phyloP scores from a whole-genome alignment of 2,888 invertebrate genomes.

The Panzeria rudis region DNA sequence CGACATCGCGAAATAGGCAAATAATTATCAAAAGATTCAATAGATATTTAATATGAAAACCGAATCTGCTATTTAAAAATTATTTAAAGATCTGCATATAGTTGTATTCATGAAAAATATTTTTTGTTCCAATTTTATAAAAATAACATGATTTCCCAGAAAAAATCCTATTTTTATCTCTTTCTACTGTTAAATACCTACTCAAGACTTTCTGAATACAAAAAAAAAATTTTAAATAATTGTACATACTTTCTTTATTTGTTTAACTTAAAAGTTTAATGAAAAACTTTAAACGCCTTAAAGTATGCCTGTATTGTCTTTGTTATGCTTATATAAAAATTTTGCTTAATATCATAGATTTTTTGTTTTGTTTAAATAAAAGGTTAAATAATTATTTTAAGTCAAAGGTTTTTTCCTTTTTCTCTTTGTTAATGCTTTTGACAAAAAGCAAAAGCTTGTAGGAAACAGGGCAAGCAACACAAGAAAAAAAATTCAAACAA shows the following conservation, averaged over 20 bases:
- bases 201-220: too few relatives aligned
- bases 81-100: too few relatives aligned
- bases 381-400: slow-evolving; percentile 43
- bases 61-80: too few relatives aligned
- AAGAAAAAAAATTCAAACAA: slow-evolving; percentile 25
- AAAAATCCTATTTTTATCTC: too few relatives aligned
- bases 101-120: too few relatives aligned
- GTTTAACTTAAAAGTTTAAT: background rate
- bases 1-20: too few relatives aligned
- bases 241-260: background rate
- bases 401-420: background rate
- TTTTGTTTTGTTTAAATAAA: background rate
- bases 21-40: too few relatives aligned
- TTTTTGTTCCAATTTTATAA: too few relatives aligned
- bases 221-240: too few relatives aligned
- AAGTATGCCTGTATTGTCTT: background rate
- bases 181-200: too few relatives aligned
- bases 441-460: slow-evolving; percentile 19
- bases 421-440: slow-evolving; percentile 5
- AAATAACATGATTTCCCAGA: too few relatives aligned
- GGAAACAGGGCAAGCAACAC: background rate
- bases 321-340: background rate
- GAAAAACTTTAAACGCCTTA: background rate
- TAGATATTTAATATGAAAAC: too few relatives aligned
- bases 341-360: background rate